A percentile compares a stretch with the other conserved stretches of the same genome.
These are phyloP conservation scores for Chloroceryle inda DNA, from an alignment of 2,797 vertebrate genomes.

Conservation along the genomic window DNA sequence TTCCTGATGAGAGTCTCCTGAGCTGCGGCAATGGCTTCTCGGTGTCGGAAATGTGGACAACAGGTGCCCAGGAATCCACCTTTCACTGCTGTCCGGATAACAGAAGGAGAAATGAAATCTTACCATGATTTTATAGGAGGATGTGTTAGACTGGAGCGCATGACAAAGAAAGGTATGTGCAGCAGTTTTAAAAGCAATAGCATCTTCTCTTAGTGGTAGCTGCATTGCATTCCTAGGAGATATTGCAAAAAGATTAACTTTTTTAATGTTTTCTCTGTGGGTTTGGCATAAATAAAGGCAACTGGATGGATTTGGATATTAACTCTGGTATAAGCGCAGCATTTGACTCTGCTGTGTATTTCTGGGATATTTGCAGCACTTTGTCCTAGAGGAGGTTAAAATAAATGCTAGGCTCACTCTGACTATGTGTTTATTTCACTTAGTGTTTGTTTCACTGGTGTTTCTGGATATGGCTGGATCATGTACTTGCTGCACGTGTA, in stretches of 20 bases:
- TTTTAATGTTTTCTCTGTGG: not conserved
- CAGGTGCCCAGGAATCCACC: conserved; percentile 69
- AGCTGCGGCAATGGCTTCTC: conserved; percentile 67
- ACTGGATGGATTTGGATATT: not conserved
- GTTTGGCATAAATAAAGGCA: not conserved
- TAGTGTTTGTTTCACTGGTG: not conserved
- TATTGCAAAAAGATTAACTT: conserved; percentile 2
- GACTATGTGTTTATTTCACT: not conserved
- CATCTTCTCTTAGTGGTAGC: not conserved
- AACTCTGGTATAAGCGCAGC: not conserved
- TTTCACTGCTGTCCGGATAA: conserved; percentile 86
- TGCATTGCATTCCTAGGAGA: not conserved
- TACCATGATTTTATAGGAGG: conserved; percentile 86
- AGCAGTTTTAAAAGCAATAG: conserved; percentile 8
- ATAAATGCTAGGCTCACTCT: not conserved
- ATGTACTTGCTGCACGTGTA: not conserved
- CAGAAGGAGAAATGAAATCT: conserved; percentile 89
- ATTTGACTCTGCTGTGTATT: not conserved
- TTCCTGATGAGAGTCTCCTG: conserved; percentile 15
- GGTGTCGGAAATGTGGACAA: conserved; percentile 79
- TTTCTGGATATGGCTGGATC: not conserved
- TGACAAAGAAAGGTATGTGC: conserved; percentile 82
- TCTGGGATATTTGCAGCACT: not conserved
- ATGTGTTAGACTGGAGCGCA: conserved; percentile 80
- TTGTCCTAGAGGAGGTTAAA: conserved; percentile 16